Conservation (phyloP, 2,113 vertebrate species). For the Propithecus coquereli region DNA sequence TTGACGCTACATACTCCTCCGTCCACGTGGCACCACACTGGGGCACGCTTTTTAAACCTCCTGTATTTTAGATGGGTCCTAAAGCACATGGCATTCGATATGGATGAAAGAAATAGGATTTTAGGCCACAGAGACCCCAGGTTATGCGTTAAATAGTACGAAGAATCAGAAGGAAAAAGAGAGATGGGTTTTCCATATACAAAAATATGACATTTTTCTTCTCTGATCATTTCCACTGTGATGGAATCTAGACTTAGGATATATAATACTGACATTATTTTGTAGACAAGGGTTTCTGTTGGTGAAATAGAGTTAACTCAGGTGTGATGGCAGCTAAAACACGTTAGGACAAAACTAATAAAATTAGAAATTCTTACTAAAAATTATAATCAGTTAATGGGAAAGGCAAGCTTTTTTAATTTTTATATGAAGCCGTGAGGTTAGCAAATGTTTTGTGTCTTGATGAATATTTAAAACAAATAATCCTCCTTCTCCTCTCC, state of each 20-base stretch:
- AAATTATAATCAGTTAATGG: neutral
- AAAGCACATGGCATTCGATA: neutral
- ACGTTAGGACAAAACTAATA: neutral
- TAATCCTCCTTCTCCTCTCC: neutral
- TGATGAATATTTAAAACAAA: neutral
- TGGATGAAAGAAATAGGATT: neutral
- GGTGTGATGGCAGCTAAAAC: neutral
- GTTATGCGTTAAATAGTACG: neutral
- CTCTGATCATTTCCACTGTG: neutral
- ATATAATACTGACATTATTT: neutral
- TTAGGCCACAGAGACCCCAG: neutral
- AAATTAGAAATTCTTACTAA: neutral
- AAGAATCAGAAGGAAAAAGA: neutral
- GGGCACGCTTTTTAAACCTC: neutral
- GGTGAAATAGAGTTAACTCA: neutral
- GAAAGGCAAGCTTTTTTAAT: neutral
- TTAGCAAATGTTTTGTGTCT: neutral
- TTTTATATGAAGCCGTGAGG: neutral
- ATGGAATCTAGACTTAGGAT: too few relatives aligned
- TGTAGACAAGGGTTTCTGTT: neutral
- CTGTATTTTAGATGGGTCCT: neutral
- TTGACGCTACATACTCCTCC: accelerated
- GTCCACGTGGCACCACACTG: accelerated
- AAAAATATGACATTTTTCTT: neutral
- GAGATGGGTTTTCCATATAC: neutral